phyloP scores from a whole-genome alignment of 2,113 vertebrate genomes.

The Centropus bengalensis region DNA sequence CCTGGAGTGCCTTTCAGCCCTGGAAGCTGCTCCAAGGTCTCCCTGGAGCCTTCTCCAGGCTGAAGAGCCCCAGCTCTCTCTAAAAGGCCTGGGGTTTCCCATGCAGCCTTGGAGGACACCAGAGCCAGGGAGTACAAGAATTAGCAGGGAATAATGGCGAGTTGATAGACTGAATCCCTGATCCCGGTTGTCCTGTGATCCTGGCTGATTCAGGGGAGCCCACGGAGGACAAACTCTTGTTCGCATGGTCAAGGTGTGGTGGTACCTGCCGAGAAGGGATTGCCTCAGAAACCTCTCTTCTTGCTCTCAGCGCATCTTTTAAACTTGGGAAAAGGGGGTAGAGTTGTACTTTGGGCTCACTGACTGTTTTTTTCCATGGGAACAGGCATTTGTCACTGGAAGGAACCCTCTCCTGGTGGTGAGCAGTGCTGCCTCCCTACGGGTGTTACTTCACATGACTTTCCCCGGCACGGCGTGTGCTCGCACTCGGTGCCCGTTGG shows the following conservation, averaged over 20 bases:
- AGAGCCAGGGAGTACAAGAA: fast-evolving
- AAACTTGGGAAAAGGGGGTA: fast-evolving
- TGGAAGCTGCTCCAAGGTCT: too few relatives aligned
- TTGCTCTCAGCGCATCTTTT: not conserved
- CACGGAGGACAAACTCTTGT: fast-evolving
- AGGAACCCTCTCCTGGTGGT: not conserved
- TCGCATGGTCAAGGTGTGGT: fast-evolving
- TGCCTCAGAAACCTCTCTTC: fast-evolving
- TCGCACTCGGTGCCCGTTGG: fast-evolving
- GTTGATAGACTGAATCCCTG: not conserved
- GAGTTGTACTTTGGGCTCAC: not conserved
- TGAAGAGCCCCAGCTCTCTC: too few relatives aligned
- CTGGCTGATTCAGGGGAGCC: not conserved
- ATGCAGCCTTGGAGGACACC: not conserved
- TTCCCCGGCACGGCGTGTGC: not conserved
- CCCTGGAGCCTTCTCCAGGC: too few relatives aligned
- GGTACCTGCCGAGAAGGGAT: fast-evolving
- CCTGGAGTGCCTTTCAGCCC: too few relatives aligned
- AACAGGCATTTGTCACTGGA: not conserved
- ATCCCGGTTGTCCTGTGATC: not conserved
- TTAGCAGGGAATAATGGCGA: fast-evolving
- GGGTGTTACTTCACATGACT: not conserved
- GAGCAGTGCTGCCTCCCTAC: not conserved
- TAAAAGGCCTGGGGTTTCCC: not conserved
- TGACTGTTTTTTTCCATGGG: not conserved